Percentiles rank a stretch among this genome's conserved stretches.
phyloP scores from a whole-genome alignment of 2,113 vertebrate species.

The Lipotes vexillifer region DNA sequence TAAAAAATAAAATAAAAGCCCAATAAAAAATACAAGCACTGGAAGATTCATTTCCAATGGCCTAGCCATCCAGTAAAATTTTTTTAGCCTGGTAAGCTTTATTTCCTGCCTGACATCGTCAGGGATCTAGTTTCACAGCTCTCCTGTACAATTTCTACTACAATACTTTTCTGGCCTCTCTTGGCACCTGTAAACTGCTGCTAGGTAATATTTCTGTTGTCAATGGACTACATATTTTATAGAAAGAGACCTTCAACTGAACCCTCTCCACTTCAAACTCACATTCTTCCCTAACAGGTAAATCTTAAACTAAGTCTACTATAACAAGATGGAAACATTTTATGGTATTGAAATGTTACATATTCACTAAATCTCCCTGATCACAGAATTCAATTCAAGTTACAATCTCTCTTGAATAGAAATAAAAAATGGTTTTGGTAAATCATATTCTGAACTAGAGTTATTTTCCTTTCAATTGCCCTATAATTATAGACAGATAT shows the following conservation, averaged over 20 bases:
- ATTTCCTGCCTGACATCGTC: slow-evolving; percentile 39
- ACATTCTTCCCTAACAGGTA: not conserved
- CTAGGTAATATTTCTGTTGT: slow-evolving; percentile 56
- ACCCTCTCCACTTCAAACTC: slow-evolving; percentile 27
- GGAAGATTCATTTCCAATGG: not conserved
- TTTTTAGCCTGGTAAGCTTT: not conserved
- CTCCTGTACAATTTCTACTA: slow-evolving; percentile 43
- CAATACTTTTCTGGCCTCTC: slow-evolving; percentile 22
- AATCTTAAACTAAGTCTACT: not conserved
- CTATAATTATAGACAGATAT: not conserved
- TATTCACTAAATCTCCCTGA: not conserved
- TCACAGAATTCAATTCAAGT: not conserved
- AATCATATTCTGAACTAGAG: not conserved
- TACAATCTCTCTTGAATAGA: not conserved
- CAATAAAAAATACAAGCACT: not conserved
- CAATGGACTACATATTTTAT: slow-evolving; percentile 41
- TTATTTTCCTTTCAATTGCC: not conserved
- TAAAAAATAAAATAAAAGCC: no score
- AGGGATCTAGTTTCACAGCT: slow-evolving; percentile 42
- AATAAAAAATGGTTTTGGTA: not conserved
- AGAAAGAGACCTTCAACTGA: slow-evolving; percentile 46
- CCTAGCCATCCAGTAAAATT: not conserved
- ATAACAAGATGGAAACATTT: not conserved
- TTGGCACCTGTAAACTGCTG: not conserved
- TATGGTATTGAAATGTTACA: not conserved